Conservation (phyloP, 1,140 invertebrate genomes). For the Wasmannia auropunctata region DNA sequence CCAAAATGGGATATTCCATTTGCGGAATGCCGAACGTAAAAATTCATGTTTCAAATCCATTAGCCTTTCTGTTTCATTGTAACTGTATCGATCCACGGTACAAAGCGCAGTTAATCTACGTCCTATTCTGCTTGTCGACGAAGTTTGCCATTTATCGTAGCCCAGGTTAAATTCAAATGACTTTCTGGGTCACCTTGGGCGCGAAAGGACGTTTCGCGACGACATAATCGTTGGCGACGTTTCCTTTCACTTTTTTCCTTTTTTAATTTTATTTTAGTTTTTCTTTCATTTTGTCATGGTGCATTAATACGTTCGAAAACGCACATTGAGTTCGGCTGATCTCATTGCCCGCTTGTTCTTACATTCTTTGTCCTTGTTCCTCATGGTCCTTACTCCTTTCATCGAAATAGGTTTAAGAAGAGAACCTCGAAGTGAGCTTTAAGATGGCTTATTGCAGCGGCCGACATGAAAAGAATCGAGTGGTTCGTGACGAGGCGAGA, state of each 20-base stretch:
- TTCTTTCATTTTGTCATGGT: conserved; percentile 18
- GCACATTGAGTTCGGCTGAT: conserved; percentile 14
- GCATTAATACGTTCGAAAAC: conserved; percentile 14
- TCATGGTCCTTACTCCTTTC: conserved; percentile 13
- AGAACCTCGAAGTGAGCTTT: conserved; percentile 53
- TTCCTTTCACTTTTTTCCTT: background rate
- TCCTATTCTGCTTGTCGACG: conserved; percentile 46
- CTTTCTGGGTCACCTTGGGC: conserved; percentile 49
- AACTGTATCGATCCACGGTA: conserved; percentile 40
- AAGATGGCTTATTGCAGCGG: conserved; percentile 40
- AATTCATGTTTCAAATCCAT: conserved; percentile 43
- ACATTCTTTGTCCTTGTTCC: conserved; percentile 19
- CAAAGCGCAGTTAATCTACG: conserved; percentile 57
- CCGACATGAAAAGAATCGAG: conserved; percentile 46
- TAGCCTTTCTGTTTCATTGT: conserved; percentile 48
- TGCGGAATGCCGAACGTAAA: conserved; percentile 12
- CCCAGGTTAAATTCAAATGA: conserved; percentile 54
- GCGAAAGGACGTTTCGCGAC: background rate
- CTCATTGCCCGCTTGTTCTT: conserved; percentile 7
- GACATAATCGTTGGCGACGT: background rate
- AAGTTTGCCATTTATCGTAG: conserved; percentile 56
- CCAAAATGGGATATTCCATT: conserved; percentile 26
- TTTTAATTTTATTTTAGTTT: background rate
- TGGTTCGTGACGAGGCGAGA: conserved; percentile 41
- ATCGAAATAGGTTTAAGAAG: conserved; percentile 36